Percentiles rank a stretch among this genome's conserved stretches.
phyloP scores from a whole-genome alignment of 2,797 vertebrate genomes.

The Moxostoma hubbsi region DNA sequence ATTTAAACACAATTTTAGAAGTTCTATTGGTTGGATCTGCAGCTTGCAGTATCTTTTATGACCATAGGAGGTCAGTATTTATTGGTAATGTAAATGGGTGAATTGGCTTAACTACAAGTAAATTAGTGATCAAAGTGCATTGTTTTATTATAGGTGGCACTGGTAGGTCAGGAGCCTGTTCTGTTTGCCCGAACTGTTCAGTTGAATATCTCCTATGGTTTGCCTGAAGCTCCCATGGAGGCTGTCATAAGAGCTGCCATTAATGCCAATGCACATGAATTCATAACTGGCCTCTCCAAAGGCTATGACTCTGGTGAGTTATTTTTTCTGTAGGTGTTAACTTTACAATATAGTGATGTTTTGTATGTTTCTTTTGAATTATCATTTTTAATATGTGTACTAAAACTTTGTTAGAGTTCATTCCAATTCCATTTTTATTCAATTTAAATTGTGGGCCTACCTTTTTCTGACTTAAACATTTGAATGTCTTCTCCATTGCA shows the following conservation, averaged over 20 bases:
- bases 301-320: conserved; percentile 88
- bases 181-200: conserved; percentile 90
- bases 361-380: neutral
- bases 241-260: conserved; percentile 82
- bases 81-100: neutral
- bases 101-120: neutral
- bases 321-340: neutral
- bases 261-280: conserved; percentile 89
- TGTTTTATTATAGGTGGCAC: conserved; percentile 80
- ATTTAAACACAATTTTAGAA: neutral
- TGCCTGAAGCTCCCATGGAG: conserved; percentile 79
- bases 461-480: neutral
- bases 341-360: neutral
- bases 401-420: neutral
- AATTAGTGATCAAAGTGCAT: neutral
- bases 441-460: no score
- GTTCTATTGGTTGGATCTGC: neutral
- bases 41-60: neutral
- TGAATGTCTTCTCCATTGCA: neutral
- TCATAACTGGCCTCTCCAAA: conserved; percentile 84
- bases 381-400: neutral
- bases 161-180: conserved; percentile 94
- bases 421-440: neutral
- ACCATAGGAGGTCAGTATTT: conserved; percentile 34
- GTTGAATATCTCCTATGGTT: conserved; percentile 90